Evolutionary conservation across 2,797 vertebrate species (phyloP), one percentile per base, ranked within the genome.

Genomic region (Cuculus canorus): DNA sequence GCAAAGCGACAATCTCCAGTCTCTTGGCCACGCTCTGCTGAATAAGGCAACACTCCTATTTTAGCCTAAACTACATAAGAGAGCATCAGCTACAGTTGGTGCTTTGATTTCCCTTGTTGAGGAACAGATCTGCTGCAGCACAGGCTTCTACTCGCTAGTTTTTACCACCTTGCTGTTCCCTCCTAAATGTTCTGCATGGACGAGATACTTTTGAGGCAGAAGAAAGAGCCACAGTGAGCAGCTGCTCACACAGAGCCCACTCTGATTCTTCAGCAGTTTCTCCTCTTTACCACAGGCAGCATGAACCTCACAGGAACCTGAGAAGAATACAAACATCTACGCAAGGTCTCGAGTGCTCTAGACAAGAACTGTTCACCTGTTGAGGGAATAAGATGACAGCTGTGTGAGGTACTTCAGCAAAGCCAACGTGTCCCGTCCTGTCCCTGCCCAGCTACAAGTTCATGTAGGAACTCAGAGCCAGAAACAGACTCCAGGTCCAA

Each of bases 391-490:
- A 95, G 80, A 90, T 47, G 78, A 88, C 93, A 96, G 45, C 60
- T 17, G 22, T 28, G 81, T 41, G 52, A 95, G 39, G 81, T 60
- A 91, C 92, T 93, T 69, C 70, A 82, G 54, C 0, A 0, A 71
- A 91, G 81, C 35, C 82, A 91, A n/a, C 87, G 6, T 88, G 95
- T 53, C 79, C 87, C 25, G 66, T 94, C 95, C 70, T 93, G 95
- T 78, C 80, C 78, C 65, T 80, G 87, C 80, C 87, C 66, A 48
- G 60, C 82, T 64, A 35, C 65, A 86, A 81, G 89, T 60, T 91
- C 84, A 90, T 1, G 1, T 33, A 76, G 54, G 73, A 91, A 41
- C 77, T 75, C 2, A 0, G 21, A 82, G 77, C n/a, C 68, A 82
- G 56, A 28, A 70, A 77, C 56, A 75, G 88, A 90, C 57, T 89